These are phyloP conservation scores for Campoplex capitator DNA, from an alignment of 2,888 invertebrate species.

Conservation along the genomic window DNA sequence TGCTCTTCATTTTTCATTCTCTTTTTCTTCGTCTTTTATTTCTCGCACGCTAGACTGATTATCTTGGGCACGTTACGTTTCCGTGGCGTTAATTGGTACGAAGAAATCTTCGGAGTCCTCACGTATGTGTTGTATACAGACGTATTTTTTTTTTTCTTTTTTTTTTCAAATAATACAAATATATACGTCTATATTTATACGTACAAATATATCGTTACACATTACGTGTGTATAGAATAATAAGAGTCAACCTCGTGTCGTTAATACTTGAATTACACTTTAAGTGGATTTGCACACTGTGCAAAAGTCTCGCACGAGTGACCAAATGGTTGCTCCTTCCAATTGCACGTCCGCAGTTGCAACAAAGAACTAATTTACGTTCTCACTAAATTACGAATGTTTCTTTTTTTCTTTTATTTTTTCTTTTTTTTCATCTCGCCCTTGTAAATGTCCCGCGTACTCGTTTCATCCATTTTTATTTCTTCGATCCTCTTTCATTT, in stretches of 20 bases:
- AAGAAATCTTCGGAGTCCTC: slow-evolving; percentile 71
- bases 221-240: slow-evolving; percentile 13
- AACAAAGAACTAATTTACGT: slow-evolving; percentile 20
- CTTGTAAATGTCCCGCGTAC: not conserved
- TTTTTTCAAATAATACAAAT: not conserved
- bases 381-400: not conserved
- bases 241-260: slow-evolving; percentile 41
- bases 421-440: not conserved
- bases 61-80: slow-evolving; percentile 71
- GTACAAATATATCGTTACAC: slow-evolving; percentile 1
- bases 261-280: slow-evolving; percentile 54
- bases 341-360: slow-evolving; percentile 30
- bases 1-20: not conserved
- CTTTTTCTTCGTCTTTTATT: slow-evolving; percentile 47
- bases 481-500: not conserved
- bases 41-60: slow-evolving; percentile 71
- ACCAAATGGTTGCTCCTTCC: slow-evolving; percentile 41
- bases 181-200: not conserved
- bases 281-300: slow-evolving; percentile 11
- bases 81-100: slow-evolving; percentile 72
- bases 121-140: not conserved
- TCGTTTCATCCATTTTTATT: not conserved
- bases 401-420: not conserved
- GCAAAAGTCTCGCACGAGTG: slow-evolving; percentile 53
- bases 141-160: not conserved